Evolutionary conservation across 1,140 invertebrate species (phyloP), one percentile per base, ranked within the genome.

Genomic region (Aphelenchoides besseyi): DNA sequence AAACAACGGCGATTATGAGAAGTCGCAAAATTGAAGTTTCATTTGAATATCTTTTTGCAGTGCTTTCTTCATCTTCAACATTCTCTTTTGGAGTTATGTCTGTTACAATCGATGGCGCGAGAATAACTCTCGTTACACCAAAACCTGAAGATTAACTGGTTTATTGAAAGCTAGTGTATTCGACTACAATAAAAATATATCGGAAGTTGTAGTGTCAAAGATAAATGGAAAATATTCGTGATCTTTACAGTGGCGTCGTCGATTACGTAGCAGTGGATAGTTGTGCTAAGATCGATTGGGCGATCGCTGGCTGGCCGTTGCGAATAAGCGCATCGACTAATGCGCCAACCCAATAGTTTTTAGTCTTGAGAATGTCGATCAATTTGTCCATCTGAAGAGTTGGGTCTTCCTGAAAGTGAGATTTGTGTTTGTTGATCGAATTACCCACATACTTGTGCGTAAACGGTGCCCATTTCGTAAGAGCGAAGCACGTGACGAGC

Each of bases 311-410:
- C 33, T 80, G 73, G 36, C 78, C 78, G 63, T 80, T 80, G 52
- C 78, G 48, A 52, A 81, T 81, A 12, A 81, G 72, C 2, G 79
- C 72, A 37, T 81, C 79, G 30, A 79, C 79, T 3, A 81, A 26
- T n/a, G 80, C 74, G 30, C 74, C 77, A 9, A 77, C 36, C 79
- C 79, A 81, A 53, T 81, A 74, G 59, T 81, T 82, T 67, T 82
- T 81, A 35, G 79, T 81, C 53, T 78, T 79, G 3, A 81, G 69
- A 66, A 81, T 77, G 33, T 80, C 80, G 61, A 81, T 82, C 2
- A 81, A 68, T 18, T 80, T 76, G 54, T 80, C 77, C 12, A 82
- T 32, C 55, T 82, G 79, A 35, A 69, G 74, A 29, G 55, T 67
- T 12, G 36, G 33, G 9, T 30, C 37, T 28, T 67, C 52, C 77